Evolutionary conservation across 1,140 invertebrate species (phyloP).

Genomic region (Holotrichia oblita): DNA sequence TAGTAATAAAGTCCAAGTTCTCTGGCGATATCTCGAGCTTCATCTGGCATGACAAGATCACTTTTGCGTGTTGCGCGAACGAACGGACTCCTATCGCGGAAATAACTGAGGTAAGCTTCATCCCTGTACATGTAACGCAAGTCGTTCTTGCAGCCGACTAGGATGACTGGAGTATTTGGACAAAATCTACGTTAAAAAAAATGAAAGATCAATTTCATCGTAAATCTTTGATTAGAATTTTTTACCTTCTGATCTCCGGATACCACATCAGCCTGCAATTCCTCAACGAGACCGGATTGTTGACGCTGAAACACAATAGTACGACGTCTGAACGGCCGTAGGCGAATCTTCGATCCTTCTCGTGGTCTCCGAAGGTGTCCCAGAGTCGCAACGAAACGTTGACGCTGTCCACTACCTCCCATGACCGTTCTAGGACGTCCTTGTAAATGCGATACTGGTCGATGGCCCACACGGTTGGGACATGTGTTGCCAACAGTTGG

Average conservation of each 20-base stretch:
- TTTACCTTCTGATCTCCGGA: conserved; percentile 82
- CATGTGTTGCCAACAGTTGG: conserved; percentile 92
- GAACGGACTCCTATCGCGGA: conserved; percentile 89
- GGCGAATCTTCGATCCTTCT: conserved; percentile 94
- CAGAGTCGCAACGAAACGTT: conserved; percentile 83
- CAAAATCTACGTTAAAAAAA: conserved; percentile 75
- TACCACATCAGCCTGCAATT: conserved; percentile 98
- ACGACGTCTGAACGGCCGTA: conserved; percentile 83
- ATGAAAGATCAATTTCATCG: not conserved
- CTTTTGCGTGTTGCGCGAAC: conserved; percentile 88
- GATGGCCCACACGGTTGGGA: conserved; percentile 97
- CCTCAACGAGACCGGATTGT: conserved; percentile 91
- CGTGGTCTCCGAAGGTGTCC: conserved; percentile 93
- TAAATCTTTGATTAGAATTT: conserved; percentile 4
- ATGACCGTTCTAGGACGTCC: conserved; percentile 91
- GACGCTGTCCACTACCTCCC: conserved; percentile 92
- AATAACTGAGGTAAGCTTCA: conserved; percentile 89
- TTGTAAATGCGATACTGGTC: conserved; percentile 97
- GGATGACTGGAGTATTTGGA: conserved; percentile 92
- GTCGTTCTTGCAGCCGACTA: conserved; percentile 96
- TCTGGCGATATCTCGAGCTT: conserved; percentile 86
- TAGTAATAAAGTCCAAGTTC: conserved; percentile 93
- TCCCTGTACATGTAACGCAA: conserved; percentile 94
- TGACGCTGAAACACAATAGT: conserved; percentile 93
- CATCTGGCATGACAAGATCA: conserved; percentile 93